These are phyloP conservation scores for Boloria euphrosyne DNA, from an alignment of 2,888 invertebrate genomes.

Conservation along the genomic window DNA sequence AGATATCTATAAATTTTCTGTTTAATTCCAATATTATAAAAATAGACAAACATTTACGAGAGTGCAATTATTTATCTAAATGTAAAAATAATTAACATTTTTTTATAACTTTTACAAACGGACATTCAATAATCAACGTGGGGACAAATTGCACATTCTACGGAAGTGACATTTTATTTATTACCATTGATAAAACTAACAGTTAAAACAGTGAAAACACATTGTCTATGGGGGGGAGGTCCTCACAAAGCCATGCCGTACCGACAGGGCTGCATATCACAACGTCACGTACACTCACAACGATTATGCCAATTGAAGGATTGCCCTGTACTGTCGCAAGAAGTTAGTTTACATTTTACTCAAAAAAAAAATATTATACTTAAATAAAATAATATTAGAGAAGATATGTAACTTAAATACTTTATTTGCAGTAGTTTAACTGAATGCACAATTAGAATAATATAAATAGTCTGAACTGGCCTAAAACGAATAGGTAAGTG, in stretches of 20 bases:
- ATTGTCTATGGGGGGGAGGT: conserved; percentile 39
- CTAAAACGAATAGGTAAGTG: conserved; percentile 12
- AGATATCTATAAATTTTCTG: too few relatives aligned
- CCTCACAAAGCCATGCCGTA: conserved; percentile 42
- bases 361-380: too few relatives aligned
- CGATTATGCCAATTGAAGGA: conserved; percentile 37
- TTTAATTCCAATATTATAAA: too few relatives aligned
- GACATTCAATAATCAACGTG: not conserved
- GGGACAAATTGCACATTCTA: conserved; percentile 24
- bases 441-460: not conserved
- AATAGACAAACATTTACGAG: too few relatives aligned
- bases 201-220: conserved; percentile 35
- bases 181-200: conserved; percentile 28
- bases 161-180: conserved; percentile 1
- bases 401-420: not conserved
- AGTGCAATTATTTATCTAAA: too few relatives aligned
- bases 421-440: not conserved
- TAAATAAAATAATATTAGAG: too few relatives aligned
- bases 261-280: conserved; percentile 37
- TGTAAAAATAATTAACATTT: not conserved
- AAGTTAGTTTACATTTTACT: conserved; percentile 35
- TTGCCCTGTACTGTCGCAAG: conserved; percentile 33
- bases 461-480: not conserved
- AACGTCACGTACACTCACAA: conserved; percentile 28
- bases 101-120: not conserved